Conservation (phyloP, 2,113 vertebrate genomes). For the Zosterops japonicus region DNA sequence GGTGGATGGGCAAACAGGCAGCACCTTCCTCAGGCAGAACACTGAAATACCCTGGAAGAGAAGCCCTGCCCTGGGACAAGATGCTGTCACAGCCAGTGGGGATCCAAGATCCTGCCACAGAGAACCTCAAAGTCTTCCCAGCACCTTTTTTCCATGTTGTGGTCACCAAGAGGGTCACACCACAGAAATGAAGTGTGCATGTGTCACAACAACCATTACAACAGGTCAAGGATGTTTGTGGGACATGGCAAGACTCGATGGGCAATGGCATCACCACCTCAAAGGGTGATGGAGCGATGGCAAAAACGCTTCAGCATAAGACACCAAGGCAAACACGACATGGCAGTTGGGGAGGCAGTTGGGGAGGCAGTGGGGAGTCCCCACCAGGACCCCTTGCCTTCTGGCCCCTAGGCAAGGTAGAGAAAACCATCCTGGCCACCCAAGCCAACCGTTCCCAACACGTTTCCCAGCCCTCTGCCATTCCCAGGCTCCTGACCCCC, state of each 20-base stretch:
- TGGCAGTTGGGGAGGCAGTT: rapidly evolving
- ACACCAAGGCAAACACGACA: rapidly evolving
- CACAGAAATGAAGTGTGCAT: rapidly evolving
- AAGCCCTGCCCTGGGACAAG: not conserved
- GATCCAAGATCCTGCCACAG: not conserved
- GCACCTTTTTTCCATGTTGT: rapidly evolving
- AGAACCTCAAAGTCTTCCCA: not conserved
- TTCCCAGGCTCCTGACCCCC: rapidly evolving
- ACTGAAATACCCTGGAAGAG: rapidly evolving
- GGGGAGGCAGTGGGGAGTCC: not conserved
- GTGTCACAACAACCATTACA: not conserved
- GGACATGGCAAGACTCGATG: rapidly evolving
- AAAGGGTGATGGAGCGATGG: rapidly evolving
- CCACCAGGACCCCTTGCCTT: rapidly evolving
- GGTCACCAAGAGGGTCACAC: rapidly evolving
- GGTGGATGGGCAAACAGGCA: not conserved
- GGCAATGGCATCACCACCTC: not conserved
- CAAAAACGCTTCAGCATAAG: rapidly evolving
- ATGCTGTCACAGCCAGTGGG: rapidly evolving
- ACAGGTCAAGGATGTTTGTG: not conserved
- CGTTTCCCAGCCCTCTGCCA: not conserved
- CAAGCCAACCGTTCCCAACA: rapidly evolving
- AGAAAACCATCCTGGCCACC: not conserved
- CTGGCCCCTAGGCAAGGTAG: rapidly evolving
- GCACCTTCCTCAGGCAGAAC: rapidly evolving